Conservation (phyloP, 2,113 vertebrate species). For the mouse (Mus musculus) region GRCm39 chr15:97532501-97533000, state of each 20-base stretch:
- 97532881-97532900: background rate
- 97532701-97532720: background rate
- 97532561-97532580: background rate
- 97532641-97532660: background rate
- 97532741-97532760: background rate
- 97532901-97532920: background rate
- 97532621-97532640: background rate
- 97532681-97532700: background rate
- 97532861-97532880: background rate
- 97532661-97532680: background rate
- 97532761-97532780: background rate
- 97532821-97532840: background rate
- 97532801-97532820: background rate
- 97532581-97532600: background rate
- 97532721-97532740: background rate
- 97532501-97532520: background rate
- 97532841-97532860: fast-evolving
- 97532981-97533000: background rate
- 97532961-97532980: background rate
- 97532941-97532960: background rate
- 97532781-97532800: background rate
- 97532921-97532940: background rate
- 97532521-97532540: background rate
- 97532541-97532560: background rate
- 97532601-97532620: background rate